Evolutionary conservation across 2,888 invertebrate species (phyloP), one percentile per base, ranked within the genome.

Genomic region (Mellilla xanthometata): DNA sequence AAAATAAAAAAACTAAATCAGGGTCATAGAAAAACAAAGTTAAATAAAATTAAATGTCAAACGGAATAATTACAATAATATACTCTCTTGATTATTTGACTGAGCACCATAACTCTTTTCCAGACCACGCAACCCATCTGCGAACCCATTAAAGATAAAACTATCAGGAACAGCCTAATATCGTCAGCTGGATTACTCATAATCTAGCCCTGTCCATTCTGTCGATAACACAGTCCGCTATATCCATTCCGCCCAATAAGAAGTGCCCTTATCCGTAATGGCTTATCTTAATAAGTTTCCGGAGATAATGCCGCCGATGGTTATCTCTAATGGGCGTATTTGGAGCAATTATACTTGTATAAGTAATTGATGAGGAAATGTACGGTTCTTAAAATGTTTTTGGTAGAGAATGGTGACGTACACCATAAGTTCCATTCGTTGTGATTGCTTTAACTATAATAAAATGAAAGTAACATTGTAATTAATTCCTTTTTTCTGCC

Each of bases 271-370:
- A 78, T 76, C 77, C 77, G 72, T 72, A 71, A 68, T 44, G 67
- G 81, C 80, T 85, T 86, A 88, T 87, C 88, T 86, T 81, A 84
- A 87, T 86, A 87, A 79, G 82, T 81, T 81, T 72, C 73, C 74
- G 68, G 65, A 79, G 83, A 85, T 88, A 86, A 76, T 71, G 66
- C 65, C 63, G 38, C 39, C 30, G 57, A 56, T 58, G 45, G 51
- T 53, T 55, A 48, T 48, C 47, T 58, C 36, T 55, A 44, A 49
- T 54, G 48, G 52, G 49, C 53, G 45, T 45, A 44, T 50, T 50
- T 50, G 27, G 53, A 50, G 48, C 53, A 58, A 58, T 58, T 58
- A 52, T 53, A 49, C 52, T 45, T 39, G 49, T 39, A 40, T 36
- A 40, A 40, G 49, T 39, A 39, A 41, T 41, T 47, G 41, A 47